These are phyloP conservation scores for Podiceps cristatus DNA, from an alignment of 2,113 vertebrate genomes.

Conservation along the genomic window DNA sequence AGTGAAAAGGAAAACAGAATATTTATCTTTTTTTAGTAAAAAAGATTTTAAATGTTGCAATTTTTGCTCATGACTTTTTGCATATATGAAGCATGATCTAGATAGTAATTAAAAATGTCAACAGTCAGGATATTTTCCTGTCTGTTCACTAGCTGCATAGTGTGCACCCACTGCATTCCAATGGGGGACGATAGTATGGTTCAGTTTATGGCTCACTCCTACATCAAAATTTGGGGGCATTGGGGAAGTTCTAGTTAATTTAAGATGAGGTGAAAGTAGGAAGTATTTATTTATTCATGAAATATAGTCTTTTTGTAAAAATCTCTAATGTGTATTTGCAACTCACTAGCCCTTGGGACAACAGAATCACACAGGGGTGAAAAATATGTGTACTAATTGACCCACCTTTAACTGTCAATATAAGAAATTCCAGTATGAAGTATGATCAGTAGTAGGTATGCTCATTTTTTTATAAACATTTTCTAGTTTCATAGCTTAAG, in stretches of 20 bases:
- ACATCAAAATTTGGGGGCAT: not conserved
- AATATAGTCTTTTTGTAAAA: not conserved
- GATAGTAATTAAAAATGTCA: not conserved
- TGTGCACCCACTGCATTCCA: not conserved
- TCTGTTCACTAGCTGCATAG: not conserved
- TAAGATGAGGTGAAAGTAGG: not conserved
- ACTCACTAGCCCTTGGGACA: not conserved
- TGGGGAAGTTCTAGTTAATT: not conserved
- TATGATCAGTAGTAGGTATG: not conserved
- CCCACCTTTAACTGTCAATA: not conserved
- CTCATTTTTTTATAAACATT: not conserved
- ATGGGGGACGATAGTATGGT: not conserved
- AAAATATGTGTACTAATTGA: not conserved
- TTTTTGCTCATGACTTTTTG: not conserved
- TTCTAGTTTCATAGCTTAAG: not conserved
- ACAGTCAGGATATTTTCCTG: not conserved
- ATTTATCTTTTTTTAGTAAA: not conserved
- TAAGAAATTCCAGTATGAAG: not conserved
- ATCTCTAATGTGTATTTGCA: not conserved
- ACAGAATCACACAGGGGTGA: not conserved
- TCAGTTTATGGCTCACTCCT: not conserved
- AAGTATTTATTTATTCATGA: not conserved
- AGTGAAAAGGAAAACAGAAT: not conserved
- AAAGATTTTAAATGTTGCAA: not conserved
- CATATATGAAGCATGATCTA: not conserved